These are phyloP conservation scores for Protophormia terraenovae DNA, from an alignment of 2,888 invertebrate genomes.

Conservation along the genomic window DNA sequence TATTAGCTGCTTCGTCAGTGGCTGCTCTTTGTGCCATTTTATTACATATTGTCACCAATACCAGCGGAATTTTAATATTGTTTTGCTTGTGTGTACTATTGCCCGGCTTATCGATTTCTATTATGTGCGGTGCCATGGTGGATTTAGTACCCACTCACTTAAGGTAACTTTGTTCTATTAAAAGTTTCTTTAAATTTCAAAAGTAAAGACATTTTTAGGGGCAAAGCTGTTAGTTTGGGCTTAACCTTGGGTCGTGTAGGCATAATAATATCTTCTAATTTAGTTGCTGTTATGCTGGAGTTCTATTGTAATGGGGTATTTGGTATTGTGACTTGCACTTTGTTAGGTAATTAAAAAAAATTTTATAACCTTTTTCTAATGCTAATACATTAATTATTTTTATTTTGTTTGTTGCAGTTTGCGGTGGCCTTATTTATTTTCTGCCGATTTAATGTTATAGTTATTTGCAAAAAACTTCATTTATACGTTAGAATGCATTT, in stretches of 20 bases:
- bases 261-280: slow-evolving; percentile 74
- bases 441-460: no score
- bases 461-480: no score
- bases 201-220: no score
- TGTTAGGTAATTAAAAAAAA: slow-evolving; percentile 72
- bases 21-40: slow-evolving; percentile 75
- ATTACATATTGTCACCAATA: slow-evolving; percentile 73
- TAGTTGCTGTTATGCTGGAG: slow-evolving; percentile 75
- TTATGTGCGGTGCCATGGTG: slow-evolving; percentile 76
- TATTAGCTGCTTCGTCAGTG: slow-evolving; percentile 71
- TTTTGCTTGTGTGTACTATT: slow-evolving; percentile 77
- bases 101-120: slow-evolving; percentile 76
- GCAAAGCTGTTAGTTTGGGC: slow-evolving; percentile 76
- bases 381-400: no score
- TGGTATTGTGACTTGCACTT: slow-evolving; percentile 72
- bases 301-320: slow-evolving; percentile 74
- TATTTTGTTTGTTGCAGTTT: no score
- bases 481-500: no score
- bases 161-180: slow-evolving; percentile 69
- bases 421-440: no score
- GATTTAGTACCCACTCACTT: slow-evolving; percentile 76
- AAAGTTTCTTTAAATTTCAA: neutral
- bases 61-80: slow-evolving; percentile 73
- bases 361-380: no score
- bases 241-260: slow-evolving; percentile 76